These are phyloP conservation scores for Pelecanoides urinatrix DNA, from an alignment of 2,113 vertebrate species.

Conservation along the genomic window DNA sequence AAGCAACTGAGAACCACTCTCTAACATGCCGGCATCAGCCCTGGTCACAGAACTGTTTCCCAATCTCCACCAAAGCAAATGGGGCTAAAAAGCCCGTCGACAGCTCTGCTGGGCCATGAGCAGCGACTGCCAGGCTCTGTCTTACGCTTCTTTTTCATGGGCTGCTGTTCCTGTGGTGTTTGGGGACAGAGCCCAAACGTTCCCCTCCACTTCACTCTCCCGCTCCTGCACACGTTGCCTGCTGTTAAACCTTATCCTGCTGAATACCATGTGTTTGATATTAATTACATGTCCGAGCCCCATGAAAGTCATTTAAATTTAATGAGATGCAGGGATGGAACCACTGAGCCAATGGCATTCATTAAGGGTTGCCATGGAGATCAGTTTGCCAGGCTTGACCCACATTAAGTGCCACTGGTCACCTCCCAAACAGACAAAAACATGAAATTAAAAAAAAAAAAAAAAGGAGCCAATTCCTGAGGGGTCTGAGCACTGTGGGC, in stretches of 20 bases:
- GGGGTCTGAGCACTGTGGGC: neutral
- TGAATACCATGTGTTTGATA: conserved; percentile 71
- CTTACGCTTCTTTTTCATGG: neutral
- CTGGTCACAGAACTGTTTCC: neutral
- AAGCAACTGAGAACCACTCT: neutral
- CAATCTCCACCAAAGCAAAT: neutral
- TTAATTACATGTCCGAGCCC: conserved; percentile 70
- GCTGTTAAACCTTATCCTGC: conserved; percentile 59
- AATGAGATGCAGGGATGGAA: conserved; percentile 70
- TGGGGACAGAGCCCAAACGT: neutral
- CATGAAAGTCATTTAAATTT: conserved; percentile 73
- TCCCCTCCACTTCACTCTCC: neutral
- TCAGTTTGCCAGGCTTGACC: conserved; percentile 68
- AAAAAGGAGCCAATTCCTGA: conserved; percentile 45
- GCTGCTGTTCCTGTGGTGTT: conserved; percentile 1
- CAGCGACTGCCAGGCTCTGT: neutral
- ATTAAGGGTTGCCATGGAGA: conserved; percentile 73
- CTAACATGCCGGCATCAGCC: neutral
- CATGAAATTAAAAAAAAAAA: conserved; percentile 30
- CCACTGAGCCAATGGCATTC: conserved; percentile 72
- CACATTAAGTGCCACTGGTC: conserved; percentile 70
- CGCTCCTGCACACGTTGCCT: neutral
- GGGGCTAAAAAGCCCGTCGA: neutral
- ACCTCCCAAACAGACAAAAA: conserved; percentile 63
- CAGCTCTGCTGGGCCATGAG: neutral